Evolutionary conservation across 2,113 vertebrate genomes (phyloP).

Genomic region (Mastomys natalensis): DNA sequence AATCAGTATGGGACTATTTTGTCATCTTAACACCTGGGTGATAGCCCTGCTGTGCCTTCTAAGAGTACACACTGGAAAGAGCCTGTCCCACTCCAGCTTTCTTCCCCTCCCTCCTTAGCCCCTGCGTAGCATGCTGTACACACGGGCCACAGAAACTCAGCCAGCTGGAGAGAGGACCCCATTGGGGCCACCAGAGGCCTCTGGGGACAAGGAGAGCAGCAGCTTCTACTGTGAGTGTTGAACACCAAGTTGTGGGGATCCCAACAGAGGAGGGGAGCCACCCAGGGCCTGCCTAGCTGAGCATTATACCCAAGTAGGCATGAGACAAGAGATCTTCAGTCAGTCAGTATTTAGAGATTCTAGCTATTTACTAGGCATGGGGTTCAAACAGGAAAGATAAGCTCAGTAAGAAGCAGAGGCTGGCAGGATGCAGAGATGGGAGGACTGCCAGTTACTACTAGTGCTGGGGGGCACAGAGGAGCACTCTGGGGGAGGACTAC

Average conservation of each 20-base stretch:
- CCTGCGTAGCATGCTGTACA: conserved; percentile 47
- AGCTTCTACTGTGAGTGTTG: not conserved
- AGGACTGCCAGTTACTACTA: not conserved
- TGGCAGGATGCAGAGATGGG: not conserved
- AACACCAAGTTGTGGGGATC: not conserved
- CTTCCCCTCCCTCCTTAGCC: conserved; percentile 50
- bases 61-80: not conserved
- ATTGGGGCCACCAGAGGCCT: not conserved
- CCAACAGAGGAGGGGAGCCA: not conserved
- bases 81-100: no score
- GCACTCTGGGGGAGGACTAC: not conserved
- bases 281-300: not conserved
- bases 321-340: not conserved
- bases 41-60: no score
- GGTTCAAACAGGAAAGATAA: not conserved
- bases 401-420: not conserved
- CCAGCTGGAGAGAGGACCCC: not conserved
- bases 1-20: not conserved
- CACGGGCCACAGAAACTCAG: conserved; percentile 33
- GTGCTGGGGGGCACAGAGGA: not conserved
- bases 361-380: not conserved
- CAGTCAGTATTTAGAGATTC: not conserved
- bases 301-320: not conserved
- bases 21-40: not conserved
- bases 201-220: not conserved